phyloP scores from a whole-genome alignment of 2,888 invertebrate species.

The Dynastes tityus region DNA sequence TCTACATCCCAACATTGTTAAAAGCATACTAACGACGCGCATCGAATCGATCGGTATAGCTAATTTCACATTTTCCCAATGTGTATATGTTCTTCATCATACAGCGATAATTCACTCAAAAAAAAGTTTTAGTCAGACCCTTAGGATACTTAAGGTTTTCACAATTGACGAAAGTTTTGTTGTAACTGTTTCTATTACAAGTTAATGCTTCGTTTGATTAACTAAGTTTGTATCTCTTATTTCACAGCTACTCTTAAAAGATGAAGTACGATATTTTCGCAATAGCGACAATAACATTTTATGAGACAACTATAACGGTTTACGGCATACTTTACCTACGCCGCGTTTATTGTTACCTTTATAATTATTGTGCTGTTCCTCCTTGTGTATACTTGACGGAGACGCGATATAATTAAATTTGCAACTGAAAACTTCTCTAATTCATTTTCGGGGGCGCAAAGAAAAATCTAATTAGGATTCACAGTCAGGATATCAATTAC shows the following conservation, averaged over 20 bases:
- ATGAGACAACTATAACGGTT: background rate
- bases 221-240: too few species aligned
- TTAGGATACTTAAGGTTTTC: too few species aligned
- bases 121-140: too few species aligned
- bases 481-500: constrained; percentile 68
- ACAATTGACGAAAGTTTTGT: background rate
- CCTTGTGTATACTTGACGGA: constrained; percentile 24
- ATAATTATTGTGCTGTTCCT: constrained; percentile 28
- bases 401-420: constrained; percentile 50
- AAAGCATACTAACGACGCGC: too few species aligned
- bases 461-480: constrained; percentile 64
- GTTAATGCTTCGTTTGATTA: background rate
- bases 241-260: too few species aligned
- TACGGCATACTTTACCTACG: constrained; percentile 18
- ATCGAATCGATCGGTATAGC: too few species aligned
- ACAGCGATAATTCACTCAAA: too few species aligned
- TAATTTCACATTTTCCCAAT: too few species aligned
- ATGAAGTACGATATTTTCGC: background rate
- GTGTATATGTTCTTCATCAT: too few species aligned
- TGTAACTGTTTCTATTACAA: too few species aligned
- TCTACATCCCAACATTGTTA: too few species aligned
- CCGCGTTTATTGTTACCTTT: constrained; percentile 43
- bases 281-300: background rate
- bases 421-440: constrained; percentile 54
- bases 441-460: constrained; percentile 49